These are phyloP conservation scores for Magallana angulata DNA, from an alignment of 1,140 invertebrate species.

Conservation along the genomic window DNA sequence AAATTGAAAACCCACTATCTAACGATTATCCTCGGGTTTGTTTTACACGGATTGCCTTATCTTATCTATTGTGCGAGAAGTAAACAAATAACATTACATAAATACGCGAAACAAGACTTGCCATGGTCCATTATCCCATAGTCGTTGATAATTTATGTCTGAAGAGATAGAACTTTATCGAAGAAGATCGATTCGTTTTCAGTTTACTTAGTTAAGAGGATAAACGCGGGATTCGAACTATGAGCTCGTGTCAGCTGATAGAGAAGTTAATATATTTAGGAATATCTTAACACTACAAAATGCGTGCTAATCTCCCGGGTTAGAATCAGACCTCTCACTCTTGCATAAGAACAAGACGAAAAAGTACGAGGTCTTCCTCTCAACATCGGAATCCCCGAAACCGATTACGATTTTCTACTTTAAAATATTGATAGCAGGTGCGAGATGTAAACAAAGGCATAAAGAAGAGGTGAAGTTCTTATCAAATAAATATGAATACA, in stretches of 20 bases:
- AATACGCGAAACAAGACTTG: constrained; percentile 57
- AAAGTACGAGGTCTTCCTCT: constrained; percentile 6
- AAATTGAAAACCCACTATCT: constrained; percentile 2
- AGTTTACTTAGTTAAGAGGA: constrained; percentile 44
- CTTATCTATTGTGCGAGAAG: constrained; percentile 41
- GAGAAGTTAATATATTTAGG: constrained; percentile 43
- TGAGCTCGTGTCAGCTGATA: constrained; percentile 46
- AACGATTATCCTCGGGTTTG: constrained; percentile 16
- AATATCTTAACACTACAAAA: constrained; percentile 42
- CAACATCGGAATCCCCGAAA: constrained; percentile 44
- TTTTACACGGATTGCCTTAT: constrained; percentile 36
- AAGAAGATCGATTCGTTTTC: constrained; percentile 6
- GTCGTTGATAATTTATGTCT: constrained; percentile 43
- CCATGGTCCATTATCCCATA: constrained; percentile 55
- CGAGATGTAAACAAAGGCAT: constrained; percentile 57
- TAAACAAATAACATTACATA: constrained; percentile 55
- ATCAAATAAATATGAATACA: constrained; percentile 58
- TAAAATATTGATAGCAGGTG: constrained; percentile 55
- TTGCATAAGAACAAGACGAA: constrained; percentile 29
- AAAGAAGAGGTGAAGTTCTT: constrained; percentile 56
- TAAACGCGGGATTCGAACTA: constrained; percentile 28
- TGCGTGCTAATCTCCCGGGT: constrained; percentile 34
- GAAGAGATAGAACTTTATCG: constrained; percentile 39
- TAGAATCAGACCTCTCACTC: constrained; percentile 33
- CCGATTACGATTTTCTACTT: constrained; percentile 40